Percentiles rank a stretch among this genome's conserved stretches.
phyloP scores from a whole-genome alignment of 1,140 invertebrate genomes.

The Aphidius ervi region DNA sequence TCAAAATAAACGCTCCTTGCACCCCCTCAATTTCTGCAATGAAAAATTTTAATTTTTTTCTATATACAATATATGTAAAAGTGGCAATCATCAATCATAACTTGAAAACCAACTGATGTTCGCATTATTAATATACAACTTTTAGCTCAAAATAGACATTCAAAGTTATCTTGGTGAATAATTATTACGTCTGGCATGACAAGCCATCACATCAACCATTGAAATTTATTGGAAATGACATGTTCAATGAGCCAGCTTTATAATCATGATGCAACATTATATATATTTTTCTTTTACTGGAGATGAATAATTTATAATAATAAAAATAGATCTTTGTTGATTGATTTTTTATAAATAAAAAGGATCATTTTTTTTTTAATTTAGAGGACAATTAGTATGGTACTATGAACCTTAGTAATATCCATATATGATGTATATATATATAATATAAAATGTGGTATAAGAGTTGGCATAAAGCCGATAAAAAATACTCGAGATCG shows the following conservation, averaged over 20 bases:
- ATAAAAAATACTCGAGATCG: constrained; percentile 40
- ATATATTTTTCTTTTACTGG: too few relatives aligned
- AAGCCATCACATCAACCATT: constrained; percentile 7
- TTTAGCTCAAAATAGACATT: constrained; percentile 47
- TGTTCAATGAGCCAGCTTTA: too few relatives aligned
- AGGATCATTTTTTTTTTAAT: too few relatives aligned
- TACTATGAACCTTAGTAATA: background rate
- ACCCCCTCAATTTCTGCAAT: background rate
- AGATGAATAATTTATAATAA: too few relatives aligned
- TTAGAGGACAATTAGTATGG: background rate
- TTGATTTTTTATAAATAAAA: too few relatives aligned
- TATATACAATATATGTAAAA: too few relatives aligned
- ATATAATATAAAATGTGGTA: constrained; percentile 38
- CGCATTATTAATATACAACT: constrained; percentile 53
- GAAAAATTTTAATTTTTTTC: background rate
- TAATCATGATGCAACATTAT: too few relatives aligned
- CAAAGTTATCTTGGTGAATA: constrained; percentile 49
- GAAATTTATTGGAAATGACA: background rate
- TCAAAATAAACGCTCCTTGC: constrained; percentile 2
- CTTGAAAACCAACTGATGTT: constrained; percentile 1
- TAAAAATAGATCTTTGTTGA: too few relatives aligned
- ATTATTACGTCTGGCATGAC: constrained; percentile 49
- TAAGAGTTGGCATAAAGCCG: constrained; percentile 45
- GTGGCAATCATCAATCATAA: too few relatives aligned
- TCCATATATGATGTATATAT: constrained; percentile 1